Evolutionary conservation across 2,113 vertebrate species (phyloP).

Genomic region (Dinomys branickii): DNA sequence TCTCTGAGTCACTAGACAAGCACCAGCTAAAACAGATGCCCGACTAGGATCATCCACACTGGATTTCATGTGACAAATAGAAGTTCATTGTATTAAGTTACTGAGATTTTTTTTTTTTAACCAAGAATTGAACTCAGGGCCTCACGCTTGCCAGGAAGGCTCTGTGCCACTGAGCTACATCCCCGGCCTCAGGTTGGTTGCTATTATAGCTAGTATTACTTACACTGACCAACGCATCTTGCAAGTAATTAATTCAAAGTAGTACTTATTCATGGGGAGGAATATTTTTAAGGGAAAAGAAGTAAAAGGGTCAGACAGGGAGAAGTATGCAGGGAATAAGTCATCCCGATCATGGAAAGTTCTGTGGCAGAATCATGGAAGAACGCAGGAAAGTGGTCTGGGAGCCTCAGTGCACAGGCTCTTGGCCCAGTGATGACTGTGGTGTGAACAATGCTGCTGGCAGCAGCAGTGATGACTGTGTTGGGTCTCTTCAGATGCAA

Average conservation of each 20-base stretch:
- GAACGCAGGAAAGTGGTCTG: not conserved
- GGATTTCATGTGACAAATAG: slow-evolving; percentile 27
- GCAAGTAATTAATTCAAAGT: not conserved
- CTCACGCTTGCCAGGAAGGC: no score
- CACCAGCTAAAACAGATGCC: not conserved
- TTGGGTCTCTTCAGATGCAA: not conserved
- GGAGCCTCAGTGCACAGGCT: not conserved
- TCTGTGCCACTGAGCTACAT: no score
- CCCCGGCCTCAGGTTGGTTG: not conserved
- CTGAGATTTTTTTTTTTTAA: not conserved
- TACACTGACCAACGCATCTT: not conserved
- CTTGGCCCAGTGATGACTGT: not conserved
- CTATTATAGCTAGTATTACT: not conserved
- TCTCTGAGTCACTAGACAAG: not conserved
- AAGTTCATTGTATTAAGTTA: not conserved
- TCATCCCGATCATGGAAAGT: not conserved
- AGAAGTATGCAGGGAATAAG: not conserved
- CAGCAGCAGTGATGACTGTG: not conserved
- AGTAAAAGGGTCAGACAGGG: not conserved
- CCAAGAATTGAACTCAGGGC: no score
- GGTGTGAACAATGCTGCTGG: not conserved
- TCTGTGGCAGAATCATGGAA: not conserved
- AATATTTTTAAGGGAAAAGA: slow-evolving; percentile 11
- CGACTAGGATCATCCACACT: not conserved
- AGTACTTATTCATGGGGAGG: not conserved